A percentile compares a stretch with the other conserved stretches of the same genome.
These are phyloP conservation scores for Unio pictorum DNA, from an alignment of 2,888 invertebrate genomes.

Conservation along the genomic window DNA sequence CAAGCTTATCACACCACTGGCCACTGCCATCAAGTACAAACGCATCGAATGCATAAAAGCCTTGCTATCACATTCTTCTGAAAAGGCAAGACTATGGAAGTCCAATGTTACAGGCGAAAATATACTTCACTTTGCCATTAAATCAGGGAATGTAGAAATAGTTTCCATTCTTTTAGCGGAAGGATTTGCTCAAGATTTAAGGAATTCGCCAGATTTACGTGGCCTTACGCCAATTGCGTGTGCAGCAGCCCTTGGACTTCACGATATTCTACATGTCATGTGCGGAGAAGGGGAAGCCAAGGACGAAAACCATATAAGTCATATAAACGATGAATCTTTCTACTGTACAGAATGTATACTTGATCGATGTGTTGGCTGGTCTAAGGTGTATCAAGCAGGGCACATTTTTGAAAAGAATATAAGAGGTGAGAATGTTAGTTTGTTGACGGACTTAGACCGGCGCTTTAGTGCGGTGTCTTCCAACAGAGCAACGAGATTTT, in stretches of 20 bases:
- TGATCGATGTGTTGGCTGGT: constrained; percentile 40
- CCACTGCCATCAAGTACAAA: constrained; percentile 6
- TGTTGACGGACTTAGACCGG: background rate
- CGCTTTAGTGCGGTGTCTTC: background rate
- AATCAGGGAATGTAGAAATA: constrained; percentile 13
- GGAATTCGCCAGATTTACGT: constrained; percentile 1
- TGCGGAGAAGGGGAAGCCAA: background rate
- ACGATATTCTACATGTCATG: constrained; percentile 3
- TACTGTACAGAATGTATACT: constrained; percentile 33
- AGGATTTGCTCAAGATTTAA: constrained; percentile 4
- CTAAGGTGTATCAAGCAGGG: constrained; percentile 19
- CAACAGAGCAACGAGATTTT: background rate
- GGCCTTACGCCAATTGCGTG: constrained; percentile 11
- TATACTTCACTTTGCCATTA: constrained; percentile 34
- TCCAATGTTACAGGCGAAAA: constrained; percentile 19
- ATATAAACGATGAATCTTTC: constrained; percentile 12
- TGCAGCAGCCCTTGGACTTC: constrained; percentile 15
- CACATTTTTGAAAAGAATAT: background rate
- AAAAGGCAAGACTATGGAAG: constrained; percentile 3
- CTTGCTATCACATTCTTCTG: background rate
- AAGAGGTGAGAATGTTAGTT: background rate
- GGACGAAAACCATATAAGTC: constrained; percentile 7
- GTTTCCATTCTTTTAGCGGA: constrained; percentile 13
- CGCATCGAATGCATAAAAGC: constrained; percentile 9
- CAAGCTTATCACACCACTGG: constrained; percentile 9